Percentiles rank a stretch among this genome's conserved stretches.
phyloP scores from a whole-genome alignment of 1,140 invertebrate species.

The Arctopsyche grandis region DNA sequence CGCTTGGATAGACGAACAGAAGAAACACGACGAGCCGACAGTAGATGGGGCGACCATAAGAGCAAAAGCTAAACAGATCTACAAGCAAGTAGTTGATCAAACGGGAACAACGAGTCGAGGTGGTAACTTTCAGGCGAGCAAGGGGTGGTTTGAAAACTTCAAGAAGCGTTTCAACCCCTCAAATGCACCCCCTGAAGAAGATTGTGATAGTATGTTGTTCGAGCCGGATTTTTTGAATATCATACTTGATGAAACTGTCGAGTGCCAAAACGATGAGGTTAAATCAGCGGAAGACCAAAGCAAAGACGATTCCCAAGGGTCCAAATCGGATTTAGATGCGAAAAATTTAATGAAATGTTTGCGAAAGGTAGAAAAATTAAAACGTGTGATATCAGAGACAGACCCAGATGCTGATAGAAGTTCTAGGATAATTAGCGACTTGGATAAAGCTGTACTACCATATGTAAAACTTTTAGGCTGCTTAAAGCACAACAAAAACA shows the following conservation, averaged over 20 bases:
- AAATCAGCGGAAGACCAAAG: not conserved
- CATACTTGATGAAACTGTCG: not conserved
- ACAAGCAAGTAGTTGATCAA: not conserved
- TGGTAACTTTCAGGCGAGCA: not conserved
- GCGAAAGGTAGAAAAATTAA: not conserved
- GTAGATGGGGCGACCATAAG: not conserved
- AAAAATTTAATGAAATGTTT: not conserved
- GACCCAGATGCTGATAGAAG: not conserved
- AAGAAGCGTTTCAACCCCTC: not conserved
- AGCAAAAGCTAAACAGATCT: not conserved
- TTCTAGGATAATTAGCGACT: not conserved
- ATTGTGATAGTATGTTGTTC: not conserved
- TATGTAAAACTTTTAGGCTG: not conserved
- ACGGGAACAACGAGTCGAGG: not conserved
- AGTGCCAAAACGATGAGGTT: not conserved
- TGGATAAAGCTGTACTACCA: not conserved
- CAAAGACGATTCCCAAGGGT: not conserved
- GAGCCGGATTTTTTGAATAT: not conserved
- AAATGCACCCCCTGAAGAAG: not conserved
- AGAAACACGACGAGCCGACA: not conserved
- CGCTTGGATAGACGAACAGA: not conserved
- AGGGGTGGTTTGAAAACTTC: slow-evolving; percentile 4
- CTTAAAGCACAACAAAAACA: not conserved
- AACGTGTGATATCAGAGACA: not conserved
- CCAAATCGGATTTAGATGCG: not conserved